Conservation (phyloP, 2,888 invertebrate genomes). For the Ennomos fuscantarius region DNA sequence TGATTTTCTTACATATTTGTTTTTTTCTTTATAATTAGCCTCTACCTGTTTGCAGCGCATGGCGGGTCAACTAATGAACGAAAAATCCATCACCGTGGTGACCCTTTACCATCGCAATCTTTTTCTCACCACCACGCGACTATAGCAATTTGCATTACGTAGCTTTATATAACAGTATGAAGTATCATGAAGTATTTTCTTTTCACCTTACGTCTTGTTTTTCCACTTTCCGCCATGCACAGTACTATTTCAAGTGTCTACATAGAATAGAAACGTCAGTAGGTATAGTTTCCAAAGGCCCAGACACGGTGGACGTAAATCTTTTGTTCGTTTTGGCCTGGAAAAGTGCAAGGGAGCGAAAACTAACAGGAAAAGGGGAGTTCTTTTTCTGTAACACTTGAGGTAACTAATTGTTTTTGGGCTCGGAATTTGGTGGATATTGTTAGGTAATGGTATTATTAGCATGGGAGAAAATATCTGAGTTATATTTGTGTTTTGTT, state of each 20-base stretch:
- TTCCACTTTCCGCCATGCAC: conserved; percentile 41
- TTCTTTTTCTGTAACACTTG: conserved; percentile 63
- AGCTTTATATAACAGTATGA: neutral
- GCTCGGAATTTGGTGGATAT: conserved; percentile 22
- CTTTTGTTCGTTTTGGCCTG: conserved; percentile 69
- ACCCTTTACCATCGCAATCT: no score
- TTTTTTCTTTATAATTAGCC: no score
- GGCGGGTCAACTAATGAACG: no score
- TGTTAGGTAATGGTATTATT: conserved; percentile 1
- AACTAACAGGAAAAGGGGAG: conserved; percentile 73
- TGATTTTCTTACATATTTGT: no score
- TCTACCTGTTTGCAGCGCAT: no score
- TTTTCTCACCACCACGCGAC: no score
- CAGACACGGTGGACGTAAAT: conserved; percentile 70
- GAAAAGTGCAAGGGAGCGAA: conserved; percentile 75
- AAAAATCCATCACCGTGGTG: no score
- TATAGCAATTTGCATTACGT: no score
- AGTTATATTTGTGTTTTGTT: no score
- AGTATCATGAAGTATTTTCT: neutral
- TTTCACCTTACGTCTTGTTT: conserved; percentile 8
- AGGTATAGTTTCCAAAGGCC: conserved; percentile 54
- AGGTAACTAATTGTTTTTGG: conserved; percentile 72
- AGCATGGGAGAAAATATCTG: neutral
- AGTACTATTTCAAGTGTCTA: conserved; percentile 33
- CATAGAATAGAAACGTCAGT: conserved; percentile 45